Evolutionary conservation across 2,113 vertebrate genomes (phyloP).

Genomic region (Saimiri boliviensis): DNA sequence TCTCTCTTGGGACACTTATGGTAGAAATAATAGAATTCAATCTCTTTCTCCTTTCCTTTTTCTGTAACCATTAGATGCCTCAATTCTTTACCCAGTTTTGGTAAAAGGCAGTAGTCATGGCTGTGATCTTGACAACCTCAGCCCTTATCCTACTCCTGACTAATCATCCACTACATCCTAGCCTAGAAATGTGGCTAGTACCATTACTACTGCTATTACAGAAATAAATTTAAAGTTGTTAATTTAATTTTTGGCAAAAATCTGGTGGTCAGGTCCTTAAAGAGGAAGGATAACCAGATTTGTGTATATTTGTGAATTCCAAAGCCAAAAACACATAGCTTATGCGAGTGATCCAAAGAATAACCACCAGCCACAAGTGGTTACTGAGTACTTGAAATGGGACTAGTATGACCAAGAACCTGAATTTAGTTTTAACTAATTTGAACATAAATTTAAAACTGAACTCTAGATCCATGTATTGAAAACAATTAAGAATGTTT

Average conservation of each 20-base stretch:
- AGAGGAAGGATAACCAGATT: not conserved
- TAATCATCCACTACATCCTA: not conserved
- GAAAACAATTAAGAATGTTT: not conserved
- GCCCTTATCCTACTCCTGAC: not conserved
- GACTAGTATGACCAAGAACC: not conserved
- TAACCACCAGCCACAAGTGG: not conserved
- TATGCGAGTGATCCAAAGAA: not conserved
- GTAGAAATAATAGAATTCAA: not conserved
- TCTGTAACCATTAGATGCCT: not conserved
- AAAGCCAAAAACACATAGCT: not conserved
- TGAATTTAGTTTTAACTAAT: not conserved
- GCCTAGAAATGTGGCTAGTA: not conserved
- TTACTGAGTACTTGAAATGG: not conserved
- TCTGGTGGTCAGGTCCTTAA: not conserved
- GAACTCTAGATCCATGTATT: not conserved
- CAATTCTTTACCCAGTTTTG: not conserved
- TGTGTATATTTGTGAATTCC: not conserved
- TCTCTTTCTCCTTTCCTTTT: not conserved
- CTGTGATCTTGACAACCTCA: not conserved
- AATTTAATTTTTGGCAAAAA: not conserved
- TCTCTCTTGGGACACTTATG: not conserved
- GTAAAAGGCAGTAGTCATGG: not conserved
- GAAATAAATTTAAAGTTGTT: not conserved
- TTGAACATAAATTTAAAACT: not conserved
- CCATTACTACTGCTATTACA: not conserved